Conservation (phyloP, 1,140 invertebrate genomes). For the Euwallacea similis region DNA sequence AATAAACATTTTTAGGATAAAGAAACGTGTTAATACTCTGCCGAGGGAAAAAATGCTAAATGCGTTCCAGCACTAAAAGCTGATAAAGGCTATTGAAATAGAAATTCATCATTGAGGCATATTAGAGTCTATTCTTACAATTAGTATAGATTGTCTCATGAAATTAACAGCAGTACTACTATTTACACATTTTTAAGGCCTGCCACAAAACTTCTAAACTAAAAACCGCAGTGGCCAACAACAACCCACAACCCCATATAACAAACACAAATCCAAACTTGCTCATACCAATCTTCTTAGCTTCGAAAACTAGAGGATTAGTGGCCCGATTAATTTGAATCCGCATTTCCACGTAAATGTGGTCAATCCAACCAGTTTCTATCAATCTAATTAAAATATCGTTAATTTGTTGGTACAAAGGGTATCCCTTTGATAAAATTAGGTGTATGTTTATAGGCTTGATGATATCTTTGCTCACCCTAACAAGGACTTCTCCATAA, state of each 20-base stretch:
- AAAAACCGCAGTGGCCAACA: conserved; percentile 8
- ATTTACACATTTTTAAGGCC: too few relatives aligned
- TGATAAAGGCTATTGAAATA: too few relatives aligned
- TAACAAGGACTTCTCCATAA: conserved; percentile 20
- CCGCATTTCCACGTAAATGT: conserved; percentile 16
- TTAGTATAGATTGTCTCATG: too few relatives aligned
- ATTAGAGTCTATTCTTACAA: too few relatives aligned
- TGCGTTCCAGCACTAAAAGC: too few relatives aligned
- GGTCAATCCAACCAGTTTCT: conserved; percentile 15
- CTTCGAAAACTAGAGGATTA: conserved; percentile 8
- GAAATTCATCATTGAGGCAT: too few relatives aligned
- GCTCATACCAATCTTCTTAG: conserved; percentile 19
- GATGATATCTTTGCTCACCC: conserved; percentile 8
- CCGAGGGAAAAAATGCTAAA: too few relatives aligned
- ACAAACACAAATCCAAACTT: conserved; percentile 25
- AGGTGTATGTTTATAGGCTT: conserved; percentile 11
- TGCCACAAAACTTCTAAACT: neutral
- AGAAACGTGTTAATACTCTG: too few relatives aligned
- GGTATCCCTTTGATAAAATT: conserved; percentile 16
- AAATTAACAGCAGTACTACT: too few relatives aligned
- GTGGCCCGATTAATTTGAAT: conserved; percentile 19
- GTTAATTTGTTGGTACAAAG: conserved; percentile 15
- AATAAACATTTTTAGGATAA: too few relatives aligned
- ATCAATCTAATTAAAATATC: conserved; percentile 12
- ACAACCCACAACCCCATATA: conserved; percentile 14